Evolutionary conservation across 2,888 invertebrate genomes (phyloP), one percentile per base, ranked within the genome.

Genomic region (Allacma fusca): DNA sequence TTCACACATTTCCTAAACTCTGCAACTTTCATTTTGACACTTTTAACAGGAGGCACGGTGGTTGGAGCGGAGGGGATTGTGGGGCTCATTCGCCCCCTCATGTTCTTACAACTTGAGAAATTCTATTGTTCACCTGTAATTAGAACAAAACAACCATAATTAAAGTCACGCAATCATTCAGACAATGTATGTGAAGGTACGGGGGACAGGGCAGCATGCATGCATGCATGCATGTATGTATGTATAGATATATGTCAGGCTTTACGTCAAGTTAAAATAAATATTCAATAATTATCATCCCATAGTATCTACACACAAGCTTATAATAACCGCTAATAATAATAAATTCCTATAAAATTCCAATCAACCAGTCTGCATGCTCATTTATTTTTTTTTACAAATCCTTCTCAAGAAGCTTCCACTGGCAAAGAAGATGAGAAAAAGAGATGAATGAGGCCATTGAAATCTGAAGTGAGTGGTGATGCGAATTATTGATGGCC

Each of bases 41-140:
- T 68, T 40, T 65, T 1, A n/a, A 34, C 1, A 50, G 4, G 19
- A 19, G 50, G 50, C 13, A 67, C 29, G 1, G 29, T 67, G n/a
- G 34, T 4, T n/a, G n/a, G n/a, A 28, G 68, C 4, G 19, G 7
- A 16, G 34, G 34, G n/a, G 74, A 57, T 73, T 59, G 44, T 75
- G 82, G 82, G 82, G 82, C 80, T 79, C 23, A 68, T 64, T 50
- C 79, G 80, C 80, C 80, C 80, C 82, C 77, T 69, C 81, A 82
- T 80, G 65, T 43, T 44, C 16, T 40, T 44, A 5, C 68, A 69
- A 57, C 75, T 29, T 74, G 26, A 65, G 65, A 12, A 24, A 68
- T 13, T 57, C 64, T 62, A 24, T 34, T 73, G 50, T 62, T 26
- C 24, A 34, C 40, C 64, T 73, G 40, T 64, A 73, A 73, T 2